Base-by-base conservation (phyloP, 2,113 vertebrate species). In the Mesocricetus auratus region DNA sequence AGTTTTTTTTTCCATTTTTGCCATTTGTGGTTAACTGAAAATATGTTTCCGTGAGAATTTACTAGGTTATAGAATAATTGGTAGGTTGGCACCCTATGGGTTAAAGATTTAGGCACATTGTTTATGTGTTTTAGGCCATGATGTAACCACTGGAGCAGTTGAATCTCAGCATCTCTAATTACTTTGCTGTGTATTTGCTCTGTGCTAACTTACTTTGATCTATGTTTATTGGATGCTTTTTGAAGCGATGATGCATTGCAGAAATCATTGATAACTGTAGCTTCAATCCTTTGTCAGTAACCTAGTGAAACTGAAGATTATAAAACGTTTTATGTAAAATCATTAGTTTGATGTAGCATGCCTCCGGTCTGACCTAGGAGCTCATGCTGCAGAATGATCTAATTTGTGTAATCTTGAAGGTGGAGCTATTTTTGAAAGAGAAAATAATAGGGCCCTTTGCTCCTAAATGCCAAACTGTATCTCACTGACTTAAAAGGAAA, bases 391-490 rank as follows among this genome's bases (percentile, higher is more conserved):
- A 94, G 78, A 89, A 81, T 75, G 94, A 95, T 94, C 78, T 94
- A 89, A 96, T 97, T 93, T 98, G 95, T 96, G 68, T 95, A 74
- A 92, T 97, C 92, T 94, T 91, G 97, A 97, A 97, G 96, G 94
- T 93, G 96, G 96, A 97, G 95, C 96, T 98, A 95, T 96, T 97
- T 97, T 97, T 97, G 94, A 97, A 97, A 93, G 81, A 83, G 96
- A 97, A 96, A 96, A 97, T 95, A 96, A 89, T 91, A 93, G 89
- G 78, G 64, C 68, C 68, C 79, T 95, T 91, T 90, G 88, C 94
- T 87, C 68, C 17, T 56, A 77, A 91, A 77, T 95, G 53, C 58
- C 92, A 91, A 31, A 45, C 82, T 89, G 93, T 62, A 62, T 92
- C 89, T 95, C 62, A 62, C 60, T 83, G 93, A 90, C 91, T 73